Base-by-base conservation (phyloP, 37 sponge, comb jelly and placozoan genomes). In the Ianthella basta region DNA sequence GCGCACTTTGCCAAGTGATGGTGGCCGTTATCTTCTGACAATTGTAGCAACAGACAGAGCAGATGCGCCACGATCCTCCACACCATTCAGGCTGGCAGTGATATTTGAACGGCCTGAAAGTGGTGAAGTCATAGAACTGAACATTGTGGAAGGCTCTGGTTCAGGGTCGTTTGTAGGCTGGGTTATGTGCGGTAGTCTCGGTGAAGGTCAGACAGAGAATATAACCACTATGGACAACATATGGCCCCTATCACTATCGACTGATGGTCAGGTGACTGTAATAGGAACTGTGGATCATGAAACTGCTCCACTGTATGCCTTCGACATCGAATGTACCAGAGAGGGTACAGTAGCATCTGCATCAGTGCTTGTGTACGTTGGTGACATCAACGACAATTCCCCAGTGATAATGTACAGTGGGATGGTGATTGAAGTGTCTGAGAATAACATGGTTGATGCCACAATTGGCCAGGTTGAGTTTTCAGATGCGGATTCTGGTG, bases 401-500 rank as follows among this genome's bases (percentile, higher is more conserved):
- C 78, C 78, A 38, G 23, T 1, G 35, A 18, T 69, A 30, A 30
- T 34, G 18, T 18, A 32, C 70, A 18, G 35, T 18, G 34, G 70
- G 1, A 13, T 12, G 12, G 3, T 2, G 1, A 32, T 69, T 18
- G 34, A 69, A 34, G 70, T 69, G 19, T 29, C 34, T 1, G 70
- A 69, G 34, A 69, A 69, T 35, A 69, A 69, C 34, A 29, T 30
- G 29, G 34, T 69, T 32, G 35, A 35, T 18, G 33, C 29, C 1
- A 6, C 1, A 6, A 69, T 69, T 4, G 70, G 70, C 0, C 70
- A 30, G 12, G 29, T 69, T 18, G 34, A 69, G 29, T 69, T 32
- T 30, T 69, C 70, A 32, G 70, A 69, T 30, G 33, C 70, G 10
- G 70, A 69, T 69, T 69, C 70, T 18, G 34, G 70, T 1, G 34